Conservation (phyloP, 2,113 vertebrate species). For the Vombatus ursinus region DNA sequence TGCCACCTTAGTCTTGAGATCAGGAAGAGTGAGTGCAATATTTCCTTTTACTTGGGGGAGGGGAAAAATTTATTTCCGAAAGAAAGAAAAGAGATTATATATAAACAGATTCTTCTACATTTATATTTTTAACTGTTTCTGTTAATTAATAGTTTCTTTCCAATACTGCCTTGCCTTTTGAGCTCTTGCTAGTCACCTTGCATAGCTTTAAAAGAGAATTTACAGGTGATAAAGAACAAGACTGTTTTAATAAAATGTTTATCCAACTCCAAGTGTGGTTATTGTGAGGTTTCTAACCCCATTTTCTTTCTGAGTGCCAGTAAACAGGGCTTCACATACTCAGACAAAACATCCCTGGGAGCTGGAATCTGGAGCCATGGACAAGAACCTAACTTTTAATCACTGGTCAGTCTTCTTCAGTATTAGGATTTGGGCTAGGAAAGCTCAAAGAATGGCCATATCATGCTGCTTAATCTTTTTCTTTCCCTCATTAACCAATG, state of each 20-base stretch:
- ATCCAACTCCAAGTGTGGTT: conserved; percentile 32
- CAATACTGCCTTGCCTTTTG: conserved; percentile 65
- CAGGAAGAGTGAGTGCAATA: conserved; percentile 67
- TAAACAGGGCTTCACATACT: neutral
- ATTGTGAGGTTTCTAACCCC: conserved; percentile 12
- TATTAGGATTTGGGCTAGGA: neutral
- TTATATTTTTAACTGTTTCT: conserved; percentile 83
- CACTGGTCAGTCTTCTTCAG: neutral
- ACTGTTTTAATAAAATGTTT: conserved; percentile 75
- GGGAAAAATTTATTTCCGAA: conserved; percentile 73
- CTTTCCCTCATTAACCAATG: neutral
- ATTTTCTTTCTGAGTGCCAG: neutral
- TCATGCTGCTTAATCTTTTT: neutral
- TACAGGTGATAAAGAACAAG: conserved; percentile 63
- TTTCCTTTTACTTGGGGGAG: conserved; percentile 68
- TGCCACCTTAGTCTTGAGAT: conserved; percentile 58
- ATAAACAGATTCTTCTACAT: conserved; percentile 78
- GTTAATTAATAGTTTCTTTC: conserved; percentile 55
- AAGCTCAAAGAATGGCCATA: neutral
- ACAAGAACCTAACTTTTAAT: neutral
- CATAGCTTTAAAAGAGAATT: conserved; percentile 75
- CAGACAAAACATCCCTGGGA: neutral
- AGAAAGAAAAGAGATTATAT: conserved; percentile 77
- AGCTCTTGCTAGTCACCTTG: conserved; percentile 73
- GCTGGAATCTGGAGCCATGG: conserved; percentile 3